Evolutionary conservation across 2,113 vertebrate species (phyloP).

Genomic region (Erpornis zantholeuca): DNA sequence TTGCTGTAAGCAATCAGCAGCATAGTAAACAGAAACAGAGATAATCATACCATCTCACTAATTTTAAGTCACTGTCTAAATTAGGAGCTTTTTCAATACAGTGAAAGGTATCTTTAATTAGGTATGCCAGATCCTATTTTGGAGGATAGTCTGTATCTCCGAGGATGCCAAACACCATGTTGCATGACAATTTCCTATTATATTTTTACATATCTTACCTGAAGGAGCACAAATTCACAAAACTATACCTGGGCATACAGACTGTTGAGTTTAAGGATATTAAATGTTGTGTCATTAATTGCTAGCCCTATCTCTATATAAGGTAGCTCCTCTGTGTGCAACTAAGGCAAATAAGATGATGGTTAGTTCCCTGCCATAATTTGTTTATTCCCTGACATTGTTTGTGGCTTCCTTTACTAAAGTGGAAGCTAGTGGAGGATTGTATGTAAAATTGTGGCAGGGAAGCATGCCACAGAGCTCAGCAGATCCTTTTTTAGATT

Average conservation of each 20-base stretch:
- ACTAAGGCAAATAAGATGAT: not conserved
- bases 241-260: not conserved
- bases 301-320: not conserved
- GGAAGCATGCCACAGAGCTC: not conserved
- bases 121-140: not conserved
- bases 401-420: not conserved
- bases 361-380: not conserved
- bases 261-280: not conserved
- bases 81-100: not conserved
- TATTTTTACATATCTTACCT: not conserved
- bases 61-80: not conserved
- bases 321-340: not conserved
- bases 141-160: not conserved
- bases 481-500: not conserved
- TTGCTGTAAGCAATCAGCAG: slow-evolving; percentile 16
- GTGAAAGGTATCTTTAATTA: not conserved
- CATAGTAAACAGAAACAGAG: not conserved
- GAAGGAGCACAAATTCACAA: not conserved
- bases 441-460: not conserved
- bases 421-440: not conserved
- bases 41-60: not conserved
- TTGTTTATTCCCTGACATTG: not conserved
- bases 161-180: not conserved
- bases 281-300: not conserved
- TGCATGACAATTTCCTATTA: not conserved